phyloP scores from a whole-genome alignment of 2,797 vertebrate genomes.

The Varecia variegata region DNA sequence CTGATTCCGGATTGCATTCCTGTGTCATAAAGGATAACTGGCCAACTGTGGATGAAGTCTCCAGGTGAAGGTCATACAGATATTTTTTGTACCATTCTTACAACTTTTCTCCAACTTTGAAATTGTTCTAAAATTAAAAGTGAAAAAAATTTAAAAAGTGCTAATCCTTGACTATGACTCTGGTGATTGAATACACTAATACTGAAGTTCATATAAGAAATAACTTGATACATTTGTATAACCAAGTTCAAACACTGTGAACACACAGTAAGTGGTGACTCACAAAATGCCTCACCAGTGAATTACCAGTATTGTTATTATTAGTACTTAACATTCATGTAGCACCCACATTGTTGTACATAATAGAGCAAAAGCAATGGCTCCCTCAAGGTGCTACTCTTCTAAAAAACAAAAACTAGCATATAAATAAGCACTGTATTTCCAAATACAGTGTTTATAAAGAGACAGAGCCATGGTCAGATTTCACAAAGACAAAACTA shows the following conservation, averaged over 20 bases:
- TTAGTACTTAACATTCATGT: not conserved
- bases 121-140: conserved; percentile 42
- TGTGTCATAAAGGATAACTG: not conserved
- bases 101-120: not conserved
- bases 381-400: not conserved
- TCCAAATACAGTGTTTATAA: not conserved
- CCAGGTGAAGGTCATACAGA: not conserved
- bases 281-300: not conserved
- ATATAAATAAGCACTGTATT: not conserved
- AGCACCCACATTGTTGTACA: not conserved
- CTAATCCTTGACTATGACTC: not conserved
- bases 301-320: conserved; percentile 15
- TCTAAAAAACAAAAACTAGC: not conserved
- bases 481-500: not conserved
- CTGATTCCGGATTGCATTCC: not conserved
- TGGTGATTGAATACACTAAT: not conserved
- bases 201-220: conserved; percentile 26
- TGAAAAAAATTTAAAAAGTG: not conserved
- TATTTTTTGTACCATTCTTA: not conserved
- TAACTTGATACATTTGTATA: not conserved
- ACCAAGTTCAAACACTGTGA: not conserved
- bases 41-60: not conserved
- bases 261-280: not conserved
- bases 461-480: not conserved
- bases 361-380: conserved; percentile 13